Conservation (phyloP, 2,888 invertebrate species). For the Rhingia rostrata region DNA sequence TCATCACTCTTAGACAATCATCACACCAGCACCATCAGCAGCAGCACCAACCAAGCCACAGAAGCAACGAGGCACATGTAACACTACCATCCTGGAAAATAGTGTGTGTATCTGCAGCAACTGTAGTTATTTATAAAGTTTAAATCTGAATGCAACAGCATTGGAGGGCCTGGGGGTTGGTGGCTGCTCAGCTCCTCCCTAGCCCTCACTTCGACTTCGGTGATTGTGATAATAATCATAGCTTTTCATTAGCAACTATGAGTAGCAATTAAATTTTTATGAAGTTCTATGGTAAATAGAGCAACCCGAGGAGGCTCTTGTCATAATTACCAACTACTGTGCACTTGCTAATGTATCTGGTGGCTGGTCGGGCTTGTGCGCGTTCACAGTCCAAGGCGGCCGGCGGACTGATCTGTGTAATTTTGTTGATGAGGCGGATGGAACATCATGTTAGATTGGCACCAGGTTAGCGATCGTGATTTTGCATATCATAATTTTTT, state of each 20-base stretch:
- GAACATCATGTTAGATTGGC: slow-evolving; percentile 66
- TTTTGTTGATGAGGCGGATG: slow-evolving; percentile 72
- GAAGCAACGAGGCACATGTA: slow-evolving; percentile 5
- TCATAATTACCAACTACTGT: slow-evolving; percentile 75
- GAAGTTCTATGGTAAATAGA: slow-evolving; percentile 70
- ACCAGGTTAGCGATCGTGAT: slow-evolving; percentile 67
- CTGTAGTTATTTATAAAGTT: slow-evolving; percentile 55
- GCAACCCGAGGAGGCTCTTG: slow-evolving; percentile 71
- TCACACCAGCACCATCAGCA: slow-evolving; percentile 52
- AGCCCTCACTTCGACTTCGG: slow-evolving; percentile 5
- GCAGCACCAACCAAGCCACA: background rate
- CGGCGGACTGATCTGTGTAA: slow-evolving; percentile 66
- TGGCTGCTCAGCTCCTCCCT: slow-evolving; percentile 6
- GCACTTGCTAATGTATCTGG: slow-evolving; percentile 68
- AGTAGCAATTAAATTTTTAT: slow-evolving; percentile 70
- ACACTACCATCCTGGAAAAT: slow-evolving; percentile 6
- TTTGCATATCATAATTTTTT: slow-evolving; percentile 59
- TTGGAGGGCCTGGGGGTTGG: slow-evolving; percentile 39
- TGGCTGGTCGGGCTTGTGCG: slow-evolving; percentile 21
- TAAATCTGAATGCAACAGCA: slow-evolving; percentile 48
- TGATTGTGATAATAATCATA: slow-evolving; percentile 71
- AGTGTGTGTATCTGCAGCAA: slow-evolving; percentile 1
- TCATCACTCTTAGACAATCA: slow-evolving; percentile 72
- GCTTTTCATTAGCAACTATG: slow-evolving; percentile 74
- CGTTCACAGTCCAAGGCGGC: slow-evolving; percentile 18